Conservation (phyloP, 2,113 vertebrate genomes). For the Sander vitreus region DNA sequence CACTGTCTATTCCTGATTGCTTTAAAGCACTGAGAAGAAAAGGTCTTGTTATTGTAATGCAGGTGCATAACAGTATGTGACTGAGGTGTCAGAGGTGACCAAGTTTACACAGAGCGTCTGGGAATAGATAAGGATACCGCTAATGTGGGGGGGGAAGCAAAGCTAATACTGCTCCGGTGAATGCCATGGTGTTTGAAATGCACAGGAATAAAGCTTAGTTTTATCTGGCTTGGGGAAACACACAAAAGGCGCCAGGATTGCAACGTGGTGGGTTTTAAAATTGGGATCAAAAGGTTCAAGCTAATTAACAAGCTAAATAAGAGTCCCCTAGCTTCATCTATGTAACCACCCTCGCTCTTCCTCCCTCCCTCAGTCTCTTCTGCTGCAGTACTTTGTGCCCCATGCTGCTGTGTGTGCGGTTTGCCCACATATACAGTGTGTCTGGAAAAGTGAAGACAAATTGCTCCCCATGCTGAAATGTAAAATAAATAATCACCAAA, state of each 20-base stretch:
- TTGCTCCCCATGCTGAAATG: constrained; percentile 50
- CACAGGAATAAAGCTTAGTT: constrained; percentile 71
- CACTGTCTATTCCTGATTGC: constrained; percentile 74
- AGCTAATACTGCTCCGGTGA: constrained; percentile 55
- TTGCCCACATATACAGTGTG: constrained; percentile 50
- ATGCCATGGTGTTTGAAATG: constrained; percentile 73
- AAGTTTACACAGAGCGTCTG: constrained; percentile 71
- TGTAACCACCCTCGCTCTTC: constrained; percentile 51
- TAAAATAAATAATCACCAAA: constrained; percentile 59
- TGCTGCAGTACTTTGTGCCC: constrained; percentile 29
- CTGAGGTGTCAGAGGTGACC: constrained; percentile 62
- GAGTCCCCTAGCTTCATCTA: constrained; percentile 74
- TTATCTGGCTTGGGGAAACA: constrained; percentile 78
- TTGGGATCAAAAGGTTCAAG: constrained; percentile 86
- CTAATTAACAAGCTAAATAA: constrained; percentile 87
- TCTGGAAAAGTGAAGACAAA: constrained; percentile 59
- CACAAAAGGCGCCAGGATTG: constrained; percentile 76
- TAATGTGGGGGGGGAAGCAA: constrained; percentile 39
- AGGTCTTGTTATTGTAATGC: constrained; percentile 68
- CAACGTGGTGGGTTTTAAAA: constrained; percentile 82
- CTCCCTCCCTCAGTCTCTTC: constrained; percentile 27
- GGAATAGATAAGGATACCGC: constrained; percentile 69
- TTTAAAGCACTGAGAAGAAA: constrained; percentile 59
- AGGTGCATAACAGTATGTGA: constrained; percentile 45
- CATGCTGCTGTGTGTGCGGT: constrained; percentile 7